phyloP scores from a whole-genome alignment of 2,797 vertebrate genomes.

The Thunnus albacares region DNA sequence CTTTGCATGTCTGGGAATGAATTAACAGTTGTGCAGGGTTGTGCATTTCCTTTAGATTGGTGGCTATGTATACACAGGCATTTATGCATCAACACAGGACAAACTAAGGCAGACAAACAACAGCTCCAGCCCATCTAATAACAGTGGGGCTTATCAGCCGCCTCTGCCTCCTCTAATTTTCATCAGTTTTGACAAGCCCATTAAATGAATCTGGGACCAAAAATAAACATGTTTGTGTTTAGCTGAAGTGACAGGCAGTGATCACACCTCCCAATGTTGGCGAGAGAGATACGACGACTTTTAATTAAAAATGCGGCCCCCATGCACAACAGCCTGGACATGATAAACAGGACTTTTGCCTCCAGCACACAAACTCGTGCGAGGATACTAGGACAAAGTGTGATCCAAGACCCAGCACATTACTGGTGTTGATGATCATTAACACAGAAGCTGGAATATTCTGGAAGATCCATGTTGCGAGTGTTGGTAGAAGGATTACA shows the following conservation, averaged over 20 bases:
- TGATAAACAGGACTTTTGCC: conserved; percentile 63
- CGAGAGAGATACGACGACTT: conserved; percentile 61
- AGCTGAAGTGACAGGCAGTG: conserved; percentile 82
- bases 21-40: conserved; percentile 34
- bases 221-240: conserved; percentile 85
- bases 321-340: conserved; percentile 47
- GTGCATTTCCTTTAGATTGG: conserved; percentile 53
- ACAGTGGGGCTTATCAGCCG: conserved; percentile 78
- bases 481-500: conserved; percentile 54
- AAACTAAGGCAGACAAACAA: conserved; percentile 72
- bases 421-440: conserved; percentile 48
- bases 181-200: conserved; percentile 85
- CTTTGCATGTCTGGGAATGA: conserved; percentile 40
- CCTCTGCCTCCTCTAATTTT: conserved; percentile 82
- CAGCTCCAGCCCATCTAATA: conserved; percentile 77
- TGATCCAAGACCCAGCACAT: conserved; percentile 36
- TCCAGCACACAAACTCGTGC: conserved; percentile 30
- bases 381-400: conserved; percentile 16
- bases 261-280: conserved; percentile 79
- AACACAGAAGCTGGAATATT: conserved; percentile 43
- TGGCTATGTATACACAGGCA: conserved; percentile 36
- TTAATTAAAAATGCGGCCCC: conserved; percentile 77
- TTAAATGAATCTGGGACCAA: conserved; percentile 82
- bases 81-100: conserved; percentile 67
- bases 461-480: conserved; percentile 24